A percentile compares a stretch with the other conserved stretches of the same genome.
Conservation (phyloP, 1,140 invertebrate species). For the Pseudomyrmex cubaensis region DNA sequence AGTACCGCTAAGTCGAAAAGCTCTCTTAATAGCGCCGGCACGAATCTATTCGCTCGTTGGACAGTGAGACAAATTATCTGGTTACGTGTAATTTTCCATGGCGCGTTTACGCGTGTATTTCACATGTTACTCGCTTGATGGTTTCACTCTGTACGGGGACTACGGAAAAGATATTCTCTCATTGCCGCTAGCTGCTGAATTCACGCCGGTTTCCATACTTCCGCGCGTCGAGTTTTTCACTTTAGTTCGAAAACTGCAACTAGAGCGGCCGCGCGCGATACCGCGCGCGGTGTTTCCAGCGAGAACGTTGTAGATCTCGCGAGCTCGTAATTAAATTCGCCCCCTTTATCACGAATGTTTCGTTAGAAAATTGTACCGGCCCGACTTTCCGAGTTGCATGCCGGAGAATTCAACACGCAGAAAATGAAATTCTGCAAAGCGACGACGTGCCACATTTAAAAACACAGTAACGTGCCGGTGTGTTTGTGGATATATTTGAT, state of each 20-base stretch:
- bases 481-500: constrained; percentile 18
- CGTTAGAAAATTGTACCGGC: constrained; percentile 41
- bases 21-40: constrained; percentile 1
- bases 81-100: constrained; percentile 13
- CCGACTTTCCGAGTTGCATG: constrained; percentile 19
- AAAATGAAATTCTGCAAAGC: constrained; percentile 57
- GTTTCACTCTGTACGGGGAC: not conserved
- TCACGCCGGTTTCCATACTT: constrained; percentile 9
- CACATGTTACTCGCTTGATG: constrained; percentile 24
- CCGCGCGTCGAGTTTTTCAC: constrained; percentile 19
- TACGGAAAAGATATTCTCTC: constrained; percentile 9
- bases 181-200: not conserved
- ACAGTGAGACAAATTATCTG: not conserved
- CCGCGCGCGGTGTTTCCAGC: constrained; percentile 18
- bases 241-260: constrained; percentile 39
- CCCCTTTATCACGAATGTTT: constrained; percentile 52
- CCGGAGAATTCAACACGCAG: constrained; percentile 33
- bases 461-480: not conserved
- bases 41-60: not conserved
- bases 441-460: constrained; percentile 18
- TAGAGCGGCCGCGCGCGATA: constrained; percentile 2
- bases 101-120: constrained; percentile 40
- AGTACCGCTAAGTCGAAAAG: constrained; percentile 75
- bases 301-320: constrained; percentile 38
- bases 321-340: constrained; percentile 54